These are phyloP conservation scores for Eubasilissa regina DNA, from an alignment of 1,140 invertebrate species.

Conservation along the genomic window DNA sequence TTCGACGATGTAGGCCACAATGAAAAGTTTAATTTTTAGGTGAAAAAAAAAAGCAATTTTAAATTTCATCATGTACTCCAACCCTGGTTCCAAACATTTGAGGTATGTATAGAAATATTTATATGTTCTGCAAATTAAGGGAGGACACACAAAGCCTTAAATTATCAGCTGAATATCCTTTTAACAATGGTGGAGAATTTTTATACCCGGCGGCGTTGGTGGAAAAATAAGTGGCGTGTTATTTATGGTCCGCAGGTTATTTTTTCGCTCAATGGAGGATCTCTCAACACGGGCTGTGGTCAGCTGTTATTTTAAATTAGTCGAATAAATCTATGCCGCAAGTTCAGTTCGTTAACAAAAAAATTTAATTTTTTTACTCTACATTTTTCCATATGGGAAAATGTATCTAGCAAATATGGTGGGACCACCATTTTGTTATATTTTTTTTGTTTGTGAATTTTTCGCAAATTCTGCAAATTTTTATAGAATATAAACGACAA, in stretches of 20 bases:
- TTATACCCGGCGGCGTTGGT: slow-evolving; percentile 38
- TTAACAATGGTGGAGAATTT: slow-evolving; percentile 49
- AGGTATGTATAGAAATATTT: slow-evolving; percentile 49
- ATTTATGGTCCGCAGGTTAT: slow-evolving; percentile 57
- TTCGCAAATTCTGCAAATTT: not conserved
- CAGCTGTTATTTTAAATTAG: slow-evolving; percentile 37
- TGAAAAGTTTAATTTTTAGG: too few relatives aligned
- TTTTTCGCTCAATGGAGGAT: slow-evolving; percentile 42
- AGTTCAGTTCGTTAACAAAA: not conserved
- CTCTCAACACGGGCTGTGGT: not conserved
- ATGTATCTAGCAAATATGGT: too few relatives aligned
- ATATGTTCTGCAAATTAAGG: slow-evolving; percentile 56
- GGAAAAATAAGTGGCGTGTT: slow-evolving; percentile 44
- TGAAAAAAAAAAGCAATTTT: too few relatives aligned
- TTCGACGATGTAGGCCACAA: too few relatives aligned
- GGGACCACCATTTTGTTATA: too few relatives aligned
- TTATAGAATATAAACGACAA: not conserved
- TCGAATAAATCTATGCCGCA: slow-evolving; percentile 27
- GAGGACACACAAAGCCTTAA: slow-evolving; percentile 45
- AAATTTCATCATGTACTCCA: not conserved
- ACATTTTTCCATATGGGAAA: too few relatives aligned
- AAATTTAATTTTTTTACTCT: too few relatives aligned
- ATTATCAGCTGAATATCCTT: slow-evolving; percentile 54
- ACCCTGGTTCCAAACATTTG: slow-evolving; percentile 12
- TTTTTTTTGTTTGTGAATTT: too few relatives aligned